Evolutionary conservation across 2,888 invertebrate species (phyloP).

Genomic region (Microctonus aethiopoides): DNA sequence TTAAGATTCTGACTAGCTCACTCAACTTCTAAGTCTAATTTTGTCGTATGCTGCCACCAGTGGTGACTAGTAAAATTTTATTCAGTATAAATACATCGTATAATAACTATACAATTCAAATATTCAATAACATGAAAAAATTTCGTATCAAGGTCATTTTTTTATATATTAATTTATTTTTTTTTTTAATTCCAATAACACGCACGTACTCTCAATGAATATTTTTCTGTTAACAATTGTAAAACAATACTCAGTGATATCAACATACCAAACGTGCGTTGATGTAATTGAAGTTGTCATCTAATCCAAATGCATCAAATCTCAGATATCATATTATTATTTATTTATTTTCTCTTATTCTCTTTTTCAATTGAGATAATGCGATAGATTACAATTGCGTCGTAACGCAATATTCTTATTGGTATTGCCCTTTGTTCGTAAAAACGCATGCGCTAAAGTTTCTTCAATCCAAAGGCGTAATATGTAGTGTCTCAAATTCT

Average conservation of each 20-base stretch:
- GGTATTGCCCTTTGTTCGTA: neutral
- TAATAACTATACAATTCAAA: neutral
- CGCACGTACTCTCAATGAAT: neutral
- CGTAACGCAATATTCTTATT: slow-evolving; percentile 18
- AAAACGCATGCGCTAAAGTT: slow-evolving; percentile 25
- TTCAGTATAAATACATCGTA: neutral
- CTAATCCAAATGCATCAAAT: slow-evolving; percentile 7
- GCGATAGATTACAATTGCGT: slow-evolving; percentile 29
- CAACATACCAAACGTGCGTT: slow-evolving; percentile 17
- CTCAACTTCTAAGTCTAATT: slow-evolving; percentile 29
- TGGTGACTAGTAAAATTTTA: slow-evolving; percentile 43
- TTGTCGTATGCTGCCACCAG: slow-evolving; percentile 52
- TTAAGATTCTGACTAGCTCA: slow-evolving; percentile 17
- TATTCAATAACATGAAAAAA: neutral
- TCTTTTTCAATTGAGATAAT: slow-evolving; percentile 4
- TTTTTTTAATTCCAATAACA: neutral
- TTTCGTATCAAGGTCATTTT: neutral
- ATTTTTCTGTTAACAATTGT: neutral
- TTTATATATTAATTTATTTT: neutral
- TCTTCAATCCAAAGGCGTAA: slow-evolving; percentile 41
- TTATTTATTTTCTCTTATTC: neutral
- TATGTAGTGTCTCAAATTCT: slow-evolving; percentile 47
- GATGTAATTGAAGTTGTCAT: slow-evolving; percentile 28
- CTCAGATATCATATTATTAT: slow-evolving; percentile 24
- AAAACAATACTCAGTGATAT: slow-evolving; percentile 19